A percentile compares a stretch with the other conserved stretches of the same genome.
phyloP scores from a whole-genome alignment of 2,797 vertebrate genomes.

The Hydrolagus colliei region DNA sequence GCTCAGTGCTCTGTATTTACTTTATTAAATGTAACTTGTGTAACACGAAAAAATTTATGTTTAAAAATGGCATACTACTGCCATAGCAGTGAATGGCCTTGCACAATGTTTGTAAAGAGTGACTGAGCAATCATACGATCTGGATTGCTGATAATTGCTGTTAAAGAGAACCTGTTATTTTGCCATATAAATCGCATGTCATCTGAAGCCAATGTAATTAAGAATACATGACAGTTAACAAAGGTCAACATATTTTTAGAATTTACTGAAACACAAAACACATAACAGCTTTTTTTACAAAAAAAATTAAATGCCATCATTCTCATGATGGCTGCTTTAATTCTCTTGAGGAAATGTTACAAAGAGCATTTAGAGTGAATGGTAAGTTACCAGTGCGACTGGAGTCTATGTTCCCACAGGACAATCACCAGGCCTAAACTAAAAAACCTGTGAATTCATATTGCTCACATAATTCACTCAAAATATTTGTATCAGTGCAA shows the following conservation, averaged over 20 bases:
- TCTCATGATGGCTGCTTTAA: not conserved
- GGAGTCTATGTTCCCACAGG: constrained; percentile 8
- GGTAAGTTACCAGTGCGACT: not conserved
- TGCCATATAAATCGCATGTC: not conserved
- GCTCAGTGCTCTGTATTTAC: constrained; percentile 23
- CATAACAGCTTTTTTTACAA: not conserved
- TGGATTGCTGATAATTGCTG: not conserved
- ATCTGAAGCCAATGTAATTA: not conserved
- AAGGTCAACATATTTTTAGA: not conserved
- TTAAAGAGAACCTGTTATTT: constrained; percentile 27
- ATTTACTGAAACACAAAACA: not conserved
- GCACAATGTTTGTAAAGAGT: constrained; percentile 24
- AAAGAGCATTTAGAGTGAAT: not conserved
- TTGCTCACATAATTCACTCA: constrained; percentile 23
- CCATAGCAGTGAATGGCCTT: not conserved
- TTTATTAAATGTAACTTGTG: constrained; percentile 23
- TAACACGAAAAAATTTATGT: not conserved
- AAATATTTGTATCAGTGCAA: constrained; percentile 29
- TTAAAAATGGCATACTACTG: constrained; percentile 1
- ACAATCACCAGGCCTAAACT: not conserved
- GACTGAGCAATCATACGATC: constrained; percentile 3
- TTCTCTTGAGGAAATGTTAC: not conserved
- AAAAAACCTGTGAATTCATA: constrained; percentile 16
- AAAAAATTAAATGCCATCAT: not conserved
- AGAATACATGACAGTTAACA: not conserved